Conservation (phyloP, 2,797 vertebrate genomes). For the Crenuchus spilurus region DNA sequence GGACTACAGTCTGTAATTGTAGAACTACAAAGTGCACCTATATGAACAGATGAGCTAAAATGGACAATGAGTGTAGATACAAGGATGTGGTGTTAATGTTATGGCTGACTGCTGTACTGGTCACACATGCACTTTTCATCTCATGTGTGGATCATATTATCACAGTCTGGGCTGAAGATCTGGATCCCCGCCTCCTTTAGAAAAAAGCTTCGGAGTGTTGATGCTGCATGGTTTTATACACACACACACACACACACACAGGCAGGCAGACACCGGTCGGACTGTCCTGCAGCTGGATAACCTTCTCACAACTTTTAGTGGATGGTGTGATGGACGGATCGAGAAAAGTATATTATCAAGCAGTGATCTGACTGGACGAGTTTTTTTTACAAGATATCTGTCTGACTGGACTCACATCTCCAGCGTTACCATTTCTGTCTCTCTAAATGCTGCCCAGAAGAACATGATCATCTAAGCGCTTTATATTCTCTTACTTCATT, state of each 20-base stretch:
- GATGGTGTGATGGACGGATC: neutral
- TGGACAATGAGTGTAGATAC: no score
- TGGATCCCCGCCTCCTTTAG: slow-evolving; percentile 31
- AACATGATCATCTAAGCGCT: slow-evolving; percentile 36
- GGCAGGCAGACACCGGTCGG: no score
- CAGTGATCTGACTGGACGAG: neutral
- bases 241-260: no score
- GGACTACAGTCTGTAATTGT: no score
- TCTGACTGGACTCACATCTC: neutral
- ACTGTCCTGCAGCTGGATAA: neutral
- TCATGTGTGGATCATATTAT: neutral
- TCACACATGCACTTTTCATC: neutral
- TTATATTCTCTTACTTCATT: neutral
- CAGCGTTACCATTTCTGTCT: neutral
- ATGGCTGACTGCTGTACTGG: no score
- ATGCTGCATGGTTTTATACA: no score
- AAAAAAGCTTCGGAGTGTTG: neutral
- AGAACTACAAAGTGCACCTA: no score
- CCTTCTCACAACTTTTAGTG: neutral
- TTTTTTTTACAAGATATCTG: no score
- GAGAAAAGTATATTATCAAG: neutral
- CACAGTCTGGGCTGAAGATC: slow-evolving; percentile 5
- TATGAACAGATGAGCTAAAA: no score
- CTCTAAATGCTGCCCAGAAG: neutral
- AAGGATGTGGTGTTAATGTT: no score